phyloP scores from a whole-genome alignment of 2,113 vertebrate species.

The Ceyx melanurus region DNA sequence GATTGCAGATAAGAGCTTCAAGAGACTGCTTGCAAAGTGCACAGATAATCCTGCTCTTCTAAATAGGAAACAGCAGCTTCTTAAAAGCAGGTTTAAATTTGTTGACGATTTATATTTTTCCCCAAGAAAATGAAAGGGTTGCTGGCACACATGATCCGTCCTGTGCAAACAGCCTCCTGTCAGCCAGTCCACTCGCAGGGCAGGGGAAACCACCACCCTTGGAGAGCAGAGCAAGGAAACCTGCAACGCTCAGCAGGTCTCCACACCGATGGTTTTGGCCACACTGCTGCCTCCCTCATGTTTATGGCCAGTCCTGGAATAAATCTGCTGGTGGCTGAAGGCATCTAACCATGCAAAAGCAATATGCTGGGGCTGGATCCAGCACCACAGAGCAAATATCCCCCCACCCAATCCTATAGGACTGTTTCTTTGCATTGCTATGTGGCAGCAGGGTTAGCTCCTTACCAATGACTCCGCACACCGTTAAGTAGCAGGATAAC shows the following conservation, averaged over 20 bases:
- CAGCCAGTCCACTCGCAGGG: not conserved
- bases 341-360: not conserved
- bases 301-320: not conserved
- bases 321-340: not conserved
- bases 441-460: rapidly evolving
- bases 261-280: not conserved
- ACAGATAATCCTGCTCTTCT: constrained; percentile 38
- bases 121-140: not conserved
- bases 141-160: not conserved
- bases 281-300: not conserved
- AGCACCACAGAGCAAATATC: not conserved
- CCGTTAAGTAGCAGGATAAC: constrained; percentile 86
- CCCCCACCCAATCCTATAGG: not conserved
- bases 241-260: not conserved
- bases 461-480: constrained; percentile 89
- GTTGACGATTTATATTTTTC: not conserved
- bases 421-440: not conserved
- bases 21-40: constrained; percentile 7
- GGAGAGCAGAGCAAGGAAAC: not conserved
- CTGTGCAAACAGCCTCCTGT: not conserved
- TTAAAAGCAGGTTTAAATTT: not conserved
- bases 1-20: constrained; percentile 44
- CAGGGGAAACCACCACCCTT: not conserved
- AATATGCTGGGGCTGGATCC: not conserved
- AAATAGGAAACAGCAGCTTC: not conserved